These are phyloP conservation scores for Schrankia costaestrigalis DNA, from an alignment of 2,888 invertebrate genomes.

Conservation along the genomic window DNA sequence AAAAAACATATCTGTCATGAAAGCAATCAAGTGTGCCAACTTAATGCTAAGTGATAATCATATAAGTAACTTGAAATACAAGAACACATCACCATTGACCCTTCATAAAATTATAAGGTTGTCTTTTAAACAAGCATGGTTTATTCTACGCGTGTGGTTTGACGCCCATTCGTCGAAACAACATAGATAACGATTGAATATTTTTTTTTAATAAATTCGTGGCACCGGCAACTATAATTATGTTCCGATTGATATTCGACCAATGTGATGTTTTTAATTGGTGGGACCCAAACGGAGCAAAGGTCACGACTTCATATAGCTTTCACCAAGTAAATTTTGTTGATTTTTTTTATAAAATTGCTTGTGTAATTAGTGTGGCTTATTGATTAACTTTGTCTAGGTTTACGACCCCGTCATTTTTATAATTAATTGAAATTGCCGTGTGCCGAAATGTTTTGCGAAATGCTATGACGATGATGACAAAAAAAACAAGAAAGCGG, in stretches of 20 bases:
- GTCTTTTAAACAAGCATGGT: no score
- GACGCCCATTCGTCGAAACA: constrained; percentile 29
- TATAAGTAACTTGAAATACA: no score
- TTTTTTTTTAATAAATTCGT: constrained; percentile 28
- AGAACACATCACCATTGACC: no score
- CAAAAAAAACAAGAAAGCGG: no score
- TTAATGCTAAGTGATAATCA: no score
- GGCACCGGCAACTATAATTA: constrained; percentile 29
- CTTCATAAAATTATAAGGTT: no score
- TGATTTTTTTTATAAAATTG: constrained; percentile 10
- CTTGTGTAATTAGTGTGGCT: constrained; percentile 11
- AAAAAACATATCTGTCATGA: no score
- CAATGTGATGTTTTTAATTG: constrained; percentile 27
- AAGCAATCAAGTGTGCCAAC: no score
- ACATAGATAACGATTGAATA: constrained; percentile 17
- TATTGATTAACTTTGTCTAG: not conserved
- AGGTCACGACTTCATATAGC: constrained; percentile 14
- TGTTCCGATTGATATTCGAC: constrained; percentile 25
- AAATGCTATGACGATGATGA: no score
- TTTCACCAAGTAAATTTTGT: constrained; percentile 21
- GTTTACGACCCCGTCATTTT: no score
- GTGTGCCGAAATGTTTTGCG: no score
- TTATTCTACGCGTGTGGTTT: constrained; percentile 11
- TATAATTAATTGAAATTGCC: no score
- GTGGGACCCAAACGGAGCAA: constrained; percentile 10